Conservation (phyloP, 2,797 vertebrate species). For the Pseudochromis fuscus region DNA sequence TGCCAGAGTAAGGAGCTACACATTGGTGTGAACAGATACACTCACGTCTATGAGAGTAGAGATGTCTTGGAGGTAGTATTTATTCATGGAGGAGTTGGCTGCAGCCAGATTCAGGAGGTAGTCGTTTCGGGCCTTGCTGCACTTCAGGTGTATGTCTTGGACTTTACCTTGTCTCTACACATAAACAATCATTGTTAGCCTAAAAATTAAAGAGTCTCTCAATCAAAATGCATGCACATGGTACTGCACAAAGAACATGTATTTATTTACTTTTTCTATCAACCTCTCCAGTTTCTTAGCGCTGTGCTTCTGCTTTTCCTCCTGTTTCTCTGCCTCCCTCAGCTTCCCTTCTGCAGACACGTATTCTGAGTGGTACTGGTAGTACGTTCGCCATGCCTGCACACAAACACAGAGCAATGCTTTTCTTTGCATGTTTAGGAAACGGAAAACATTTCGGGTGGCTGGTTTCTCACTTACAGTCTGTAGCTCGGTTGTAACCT, state of each 20-base stretch:
- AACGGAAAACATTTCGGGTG: conserved; percentile 16
- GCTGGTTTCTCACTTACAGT: conserved; percentile 77
- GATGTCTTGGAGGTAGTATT: conserved; percentile 89
- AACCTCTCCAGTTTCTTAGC: conserved; percentile 89
- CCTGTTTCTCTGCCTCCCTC: conserved; percentile 89
- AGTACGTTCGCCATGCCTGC: conserved; percentile 89
- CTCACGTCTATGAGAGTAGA: conserved; percentile 89
- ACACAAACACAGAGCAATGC: conserved; percentile 27
- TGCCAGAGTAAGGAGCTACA: not conserved
- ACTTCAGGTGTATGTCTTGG: conserved; percentile 88
- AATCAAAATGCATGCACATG: not conserved
- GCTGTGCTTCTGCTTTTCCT: conserved; percentile 88
- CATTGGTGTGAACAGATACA: conserved; percentile 13
- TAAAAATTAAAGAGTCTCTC: not conserved
- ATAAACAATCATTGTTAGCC: conserved; percentile 9
- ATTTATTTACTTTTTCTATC: conserved; percentile 88
- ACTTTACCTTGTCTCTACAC: conserved; percentile 88
- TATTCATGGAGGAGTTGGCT: conserved; percentile 88
- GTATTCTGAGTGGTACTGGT: conserved; percentile 86
- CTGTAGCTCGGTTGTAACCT: conserved; percentile 88
- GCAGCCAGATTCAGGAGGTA: conserved; percentile 91
- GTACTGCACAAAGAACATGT: not conserved
- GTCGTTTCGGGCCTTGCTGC: conserved; percentile 91
- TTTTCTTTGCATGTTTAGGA: conserved; percentile 14
- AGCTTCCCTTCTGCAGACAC: conserved; percentile 88